phyloP scores from a whole-genome alignment of 2,888 invertebrate species.

The Heliconius charithonia region DNA sequence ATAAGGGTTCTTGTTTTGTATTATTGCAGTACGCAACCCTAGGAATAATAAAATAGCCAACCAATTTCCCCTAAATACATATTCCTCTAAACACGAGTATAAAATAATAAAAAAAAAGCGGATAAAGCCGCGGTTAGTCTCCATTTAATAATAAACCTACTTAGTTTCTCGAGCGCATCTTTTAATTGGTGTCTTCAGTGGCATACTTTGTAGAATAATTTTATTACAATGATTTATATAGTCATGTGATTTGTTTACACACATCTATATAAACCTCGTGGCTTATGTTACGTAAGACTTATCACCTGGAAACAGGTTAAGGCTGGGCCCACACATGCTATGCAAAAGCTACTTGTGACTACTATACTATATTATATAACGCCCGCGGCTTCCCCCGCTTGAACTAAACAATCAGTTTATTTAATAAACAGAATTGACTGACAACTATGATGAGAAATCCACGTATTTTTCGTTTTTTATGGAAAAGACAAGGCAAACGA shows the following conservation, averaged over 20 bases:
- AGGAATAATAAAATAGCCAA: too few species aligned
- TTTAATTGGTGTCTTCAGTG: slow-evolving; percentile 39
- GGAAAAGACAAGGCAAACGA: too few species aligned
- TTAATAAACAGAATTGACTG: too few species aligned
- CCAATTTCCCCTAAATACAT: too few species aligned
- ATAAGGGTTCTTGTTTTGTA: too few species aligned
- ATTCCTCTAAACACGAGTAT: too few species aligned
- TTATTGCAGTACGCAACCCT: too few species aligned
- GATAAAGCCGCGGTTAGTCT: not conserved
- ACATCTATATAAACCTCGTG: slow-evolving; percentile 42
- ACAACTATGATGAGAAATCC: too few species aligned
- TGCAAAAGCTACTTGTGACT: not conserved
- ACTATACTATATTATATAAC: not conserved
- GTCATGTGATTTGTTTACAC: slow-evolving; percentile 44
- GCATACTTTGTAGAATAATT: slow-evolving; percentile 36
- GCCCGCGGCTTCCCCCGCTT: too few species aligned
- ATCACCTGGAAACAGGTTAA: slow-evolving; percentile 58
- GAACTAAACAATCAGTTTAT: too few species aligned
- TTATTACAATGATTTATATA: slow-evolving; percentile 45
- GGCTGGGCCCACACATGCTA: slow-evolving; percentile 31
- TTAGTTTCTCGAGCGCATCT: slow-evolving; percentile 40
- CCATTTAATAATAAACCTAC: slow-evolving; percentile 40
- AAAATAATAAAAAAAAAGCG: slow-evolving; percentile 1
- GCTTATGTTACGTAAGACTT: slow-evolving; percentile 50
- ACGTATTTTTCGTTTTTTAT: too few species aligned